These are phyloP conservation scores for Cydia strobilella DNA, from an alignment of 1,140 invertebrate genomes.

Conservation along the genomic window DNA sequence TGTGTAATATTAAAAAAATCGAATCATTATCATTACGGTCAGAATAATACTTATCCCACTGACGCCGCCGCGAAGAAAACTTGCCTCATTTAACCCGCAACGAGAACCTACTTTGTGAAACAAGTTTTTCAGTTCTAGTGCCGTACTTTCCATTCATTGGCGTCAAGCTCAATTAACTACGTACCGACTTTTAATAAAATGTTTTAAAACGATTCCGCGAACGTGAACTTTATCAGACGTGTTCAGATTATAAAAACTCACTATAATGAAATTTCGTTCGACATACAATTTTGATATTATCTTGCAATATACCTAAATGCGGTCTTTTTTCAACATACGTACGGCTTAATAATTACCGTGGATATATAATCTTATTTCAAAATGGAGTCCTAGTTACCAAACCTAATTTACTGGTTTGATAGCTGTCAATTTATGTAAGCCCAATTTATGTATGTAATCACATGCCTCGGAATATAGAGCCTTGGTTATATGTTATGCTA, in stretches of 20 bases:
- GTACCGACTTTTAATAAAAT: slow-evolving; percentile 2
- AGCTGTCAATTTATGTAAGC: slow-evolving; percentile 10
- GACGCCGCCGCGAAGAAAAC: slow-evolving; percentile 39
- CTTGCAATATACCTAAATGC: neutral
- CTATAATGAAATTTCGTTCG: neutral
- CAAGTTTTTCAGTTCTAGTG: slow-evolving; percentile 54
- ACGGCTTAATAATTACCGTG: neutral
- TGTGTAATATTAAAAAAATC: neutral
- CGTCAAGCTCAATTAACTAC: slow-evolving; percentile 43
- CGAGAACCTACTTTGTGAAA: slow-evolving; percentile 50
- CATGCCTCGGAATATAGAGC: neutral
- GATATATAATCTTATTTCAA: neutral
- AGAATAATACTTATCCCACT: neutral
- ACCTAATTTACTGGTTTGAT: neutral
- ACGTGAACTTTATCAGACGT: slow-evolving; percentile 8
- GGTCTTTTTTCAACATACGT: neutral
- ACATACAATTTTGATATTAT: neutral
- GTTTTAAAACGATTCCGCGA: neutral
- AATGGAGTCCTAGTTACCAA: slow-evolving; percentile 25
- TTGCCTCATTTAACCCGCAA: slow-evolving; percentile 52
- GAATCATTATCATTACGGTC: neutral
- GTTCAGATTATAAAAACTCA: neutral
- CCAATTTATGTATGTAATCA: no score
- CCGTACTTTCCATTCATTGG: slow-evolving; percentile 48
- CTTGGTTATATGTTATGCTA: neutral